Evolutionary conservation across 1,140 invertebrate species (phyloP), one percentile per base, ranked within the genome.

Genomic region (Mamestra configurata): DNA sequence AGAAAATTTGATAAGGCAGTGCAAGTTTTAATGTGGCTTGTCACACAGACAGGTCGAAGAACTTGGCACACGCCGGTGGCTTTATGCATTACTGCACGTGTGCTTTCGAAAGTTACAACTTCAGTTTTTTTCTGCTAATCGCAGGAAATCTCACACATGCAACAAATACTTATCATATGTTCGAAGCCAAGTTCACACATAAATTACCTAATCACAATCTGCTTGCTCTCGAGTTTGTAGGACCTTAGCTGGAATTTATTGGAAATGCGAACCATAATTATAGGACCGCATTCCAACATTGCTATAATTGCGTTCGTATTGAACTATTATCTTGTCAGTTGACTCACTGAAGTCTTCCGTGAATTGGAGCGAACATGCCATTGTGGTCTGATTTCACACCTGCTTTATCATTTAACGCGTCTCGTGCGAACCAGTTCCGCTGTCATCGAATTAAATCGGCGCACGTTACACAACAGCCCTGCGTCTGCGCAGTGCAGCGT

Each of bases 391-490:
- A 24, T 55, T 18, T 75, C 35, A 57, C 53, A 57, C 35, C 71
- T 59, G 37, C 66, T 75, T 75, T 24, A 55, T 55, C 20, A 75
- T 75, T 75, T 20, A 53, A 71, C 43, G n/a, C n/a, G 49, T 57
- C 27, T 31, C 27, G 24, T 31, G 37, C 73, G 66, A 82, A 79
- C 82, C 37, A 86, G 85, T 86, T 85, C 72, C 80, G 70, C 70
- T 80, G 77, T 83, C 80, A 77, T 85, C 80, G 70, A 79, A 82
- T 87, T 81, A 84, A 83, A 76, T 81, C 82, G 40, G 22, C 66
- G 71, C 78, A 71, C 78, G 79, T 87, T 87, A 81, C 79, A 51
- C 77, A 87, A 87, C 46, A 11, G 80, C 77, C 84, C 84, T 78
- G 70, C 79, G 80, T 70, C 37, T 57, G 37, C 24, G 31, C 35